Base-by-base conservation (phyloP, 2,888 invertebrate species). In the Dryobota labecula region DNA sequence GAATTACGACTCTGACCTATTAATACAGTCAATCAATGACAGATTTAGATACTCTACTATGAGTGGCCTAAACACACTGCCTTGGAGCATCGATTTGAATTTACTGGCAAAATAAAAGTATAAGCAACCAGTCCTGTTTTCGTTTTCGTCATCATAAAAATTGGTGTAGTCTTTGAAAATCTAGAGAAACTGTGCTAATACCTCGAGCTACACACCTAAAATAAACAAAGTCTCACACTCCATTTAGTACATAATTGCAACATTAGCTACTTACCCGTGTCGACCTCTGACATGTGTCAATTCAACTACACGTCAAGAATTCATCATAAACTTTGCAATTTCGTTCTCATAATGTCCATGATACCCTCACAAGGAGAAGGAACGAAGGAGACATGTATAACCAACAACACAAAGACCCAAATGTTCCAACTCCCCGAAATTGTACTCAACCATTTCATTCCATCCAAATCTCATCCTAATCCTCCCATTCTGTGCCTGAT, bases 401-500 rank as follows among this genome's bases (percentile, higher is more conserved):
- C 49, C 8, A 24, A 76, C 8, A 20, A 49, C 11, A 4, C 30
- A 38, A 38, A 43, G 1, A 24, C 13, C 38, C 8, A 49, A 71
- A 41, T 47, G 7, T 45, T 20, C 0, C n/a, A 64, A 62, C 43
- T 57, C 6, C 24, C 20, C 20, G 20, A 76, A 64, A 62, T 51
- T 51, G 15, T 30, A 30, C 38, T 36, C 11, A 13, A 24, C 43
- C 53, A 71, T 71, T 71, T 60, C 8, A 63, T 57, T 53, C 15
- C 33, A 57, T 51, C 49, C 13, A 51, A 76, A 80, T 69, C 47
- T 61, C 24, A 15, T 20, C 43, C 9, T 53, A 56, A 76, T 47
- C 71, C 57, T 30, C 15, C 66, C 15, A 76, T 57, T 54, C 20
- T 27, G 5, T 9, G 5, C 33, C 8, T n/a, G 30, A 53, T 24